phyloP scores from a whole-genome alignment of 2,888 invertebrate species.

The Cyaniris semiargus region DNA sequence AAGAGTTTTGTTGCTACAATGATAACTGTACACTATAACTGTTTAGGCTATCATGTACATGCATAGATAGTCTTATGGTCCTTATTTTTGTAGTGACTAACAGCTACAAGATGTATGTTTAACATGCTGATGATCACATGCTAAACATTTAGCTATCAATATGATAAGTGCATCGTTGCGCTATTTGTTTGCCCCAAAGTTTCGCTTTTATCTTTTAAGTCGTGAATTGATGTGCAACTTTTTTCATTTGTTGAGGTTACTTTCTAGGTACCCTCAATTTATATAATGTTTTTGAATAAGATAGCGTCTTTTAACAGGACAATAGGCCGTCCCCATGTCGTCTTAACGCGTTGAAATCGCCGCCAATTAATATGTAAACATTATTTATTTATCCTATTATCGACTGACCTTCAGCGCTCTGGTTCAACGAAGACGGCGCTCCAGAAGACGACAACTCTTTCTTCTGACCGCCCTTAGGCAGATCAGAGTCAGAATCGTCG shows the following conservation, averaged over 20 bases:
- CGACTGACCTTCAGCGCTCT: slow-evolving; percentile 71
- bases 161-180: too few relatives aligned
- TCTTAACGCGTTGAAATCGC: slow-evolving; percentile 65
- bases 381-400: slow-evolving; percentile 44
- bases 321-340: neutral
- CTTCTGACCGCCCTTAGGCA: slow-evolving; percentile 66
- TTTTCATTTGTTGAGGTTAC: neutral
- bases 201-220: neutral
- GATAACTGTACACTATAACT: slow-evolving; percentile 7
- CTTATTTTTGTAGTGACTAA: neutral
- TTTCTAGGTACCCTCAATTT: neutral
- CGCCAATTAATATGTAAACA: slow-evolving; percentile 49
- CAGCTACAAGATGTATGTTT: neutral
- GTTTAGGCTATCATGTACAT: neutral
- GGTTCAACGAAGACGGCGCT: slow-evolving; percentile 66
- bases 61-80: neutral
- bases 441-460: slow-evolving; percentile 63
- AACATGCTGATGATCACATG: too few relatives aligned
- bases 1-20: neutral
- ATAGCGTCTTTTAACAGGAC: neutral
- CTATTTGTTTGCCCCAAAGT: neutral
- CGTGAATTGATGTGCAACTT: neutral
- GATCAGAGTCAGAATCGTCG: slow-evolving; percentile 85
- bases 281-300: neutral
- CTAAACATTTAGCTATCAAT: too few relatives aligned